Evolutionary conservation across 1,140 invertebrate species (phyloP).

Genomic region (Drosophila persimilis): DNA sequence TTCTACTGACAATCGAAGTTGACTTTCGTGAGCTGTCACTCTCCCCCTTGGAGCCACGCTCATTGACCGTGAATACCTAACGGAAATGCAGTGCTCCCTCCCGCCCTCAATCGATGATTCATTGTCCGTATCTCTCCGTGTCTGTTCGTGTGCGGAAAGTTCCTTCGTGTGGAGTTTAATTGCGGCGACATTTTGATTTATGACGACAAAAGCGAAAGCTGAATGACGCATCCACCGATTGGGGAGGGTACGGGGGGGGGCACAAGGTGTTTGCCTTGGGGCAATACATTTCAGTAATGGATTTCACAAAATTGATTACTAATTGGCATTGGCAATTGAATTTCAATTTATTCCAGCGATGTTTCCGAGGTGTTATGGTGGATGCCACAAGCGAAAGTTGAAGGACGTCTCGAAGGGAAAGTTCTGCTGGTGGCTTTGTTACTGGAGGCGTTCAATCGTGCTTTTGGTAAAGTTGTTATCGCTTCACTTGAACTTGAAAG

Average conservation of each 20-base stretch:
- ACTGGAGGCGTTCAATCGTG: too few species aligned
- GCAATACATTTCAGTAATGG: neutral
- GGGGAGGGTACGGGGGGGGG: neutral
- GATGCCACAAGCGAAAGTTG: too few species aligned
- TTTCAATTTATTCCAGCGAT: too few species aligned
- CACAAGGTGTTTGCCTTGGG: too few species aligned
- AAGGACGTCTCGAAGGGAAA: too few species aligned
- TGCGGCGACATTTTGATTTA: conserved; percentile 70
- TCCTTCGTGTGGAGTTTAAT: conserved; percentile 43
- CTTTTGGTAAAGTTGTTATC: too few species aligned
- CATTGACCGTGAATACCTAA: conserved; percentile 71
- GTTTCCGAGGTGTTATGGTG: too few species aligned
- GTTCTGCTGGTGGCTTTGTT: too few species aligned
- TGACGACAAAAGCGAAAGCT: conserved; percentile 41
- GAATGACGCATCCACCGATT: conserved; percentile 17
- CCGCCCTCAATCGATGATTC: conserved; percentile 34
- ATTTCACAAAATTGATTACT: neutral
- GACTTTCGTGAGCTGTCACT: conserved; percentile 4
- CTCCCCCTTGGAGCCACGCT: conserved; percentile 9
- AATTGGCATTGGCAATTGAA: neutral
- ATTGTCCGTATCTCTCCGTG: conserved; percentile 6
- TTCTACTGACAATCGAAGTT: neutral
- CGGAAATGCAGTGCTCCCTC: conserved; percentile 59
- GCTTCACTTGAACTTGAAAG: too few species aligned
- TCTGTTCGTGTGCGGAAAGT: neutral